These are phyloP conservation scores for Drosophila pectinifera DNA, from an alignment of 1,140 invertebrate genomes.

Conservation along the genomic window DNA sequence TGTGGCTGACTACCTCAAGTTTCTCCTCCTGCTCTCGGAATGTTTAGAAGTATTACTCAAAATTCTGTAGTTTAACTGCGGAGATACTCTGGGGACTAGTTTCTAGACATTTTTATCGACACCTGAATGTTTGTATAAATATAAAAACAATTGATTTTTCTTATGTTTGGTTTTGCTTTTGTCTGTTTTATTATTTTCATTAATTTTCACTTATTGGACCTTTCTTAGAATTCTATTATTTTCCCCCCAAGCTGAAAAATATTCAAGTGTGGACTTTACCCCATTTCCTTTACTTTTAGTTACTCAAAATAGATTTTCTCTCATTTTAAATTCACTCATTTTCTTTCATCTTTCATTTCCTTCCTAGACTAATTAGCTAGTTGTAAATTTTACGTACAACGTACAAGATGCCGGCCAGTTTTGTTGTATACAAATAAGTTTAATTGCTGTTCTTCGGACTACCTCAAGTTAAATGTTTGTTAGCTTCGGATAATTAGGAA, in stretches of 20 bases:
- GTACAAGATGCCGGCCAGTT: not conserved
- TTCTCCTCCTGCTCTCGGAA: not conserved
- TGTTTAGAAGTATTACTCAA: conserved; percentile 10
- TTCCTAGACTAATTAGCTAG: conserved; percentile 13
- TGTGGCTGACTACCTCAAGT: conserved; percentile 21
- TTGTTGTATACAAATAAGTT: not conserved
- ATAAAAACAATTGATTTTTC: not conserved
- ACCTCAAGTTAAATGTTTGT: conserved; percentile 4
- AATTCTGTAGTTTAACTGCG: not conserved
- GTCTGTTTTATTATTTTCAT: not conserved
- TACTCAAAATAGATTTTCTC: not conserved
- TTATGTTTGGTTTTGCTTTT: not conserved
- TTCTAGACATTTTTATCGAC: not conserved
- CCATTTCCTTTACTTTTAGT: not conserved
- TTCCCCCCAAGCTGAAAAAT: not conserved
- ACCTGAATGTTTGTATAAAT: too few relatives aligned
- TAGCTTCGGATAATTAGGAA: not conserved
- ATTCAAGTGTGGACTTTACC: not conserved
- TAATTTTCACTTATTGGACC: not conserved
- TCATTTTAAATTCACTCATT: not conserved
- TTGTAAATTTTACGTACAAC: conserved; percentile 2
- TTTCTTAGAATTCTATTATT: not conserved
- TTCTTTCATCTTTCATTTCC: conserved; percentile 16
- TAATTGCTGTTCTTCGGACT: conserved; percentile 4
- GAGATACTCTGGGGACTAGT: not conserved